Evolutionary conservation across 2,888 invertebrate species (phyloP), one percentile per base, ranked within the genome.

Genomic region (Melieria picta): DNA sequence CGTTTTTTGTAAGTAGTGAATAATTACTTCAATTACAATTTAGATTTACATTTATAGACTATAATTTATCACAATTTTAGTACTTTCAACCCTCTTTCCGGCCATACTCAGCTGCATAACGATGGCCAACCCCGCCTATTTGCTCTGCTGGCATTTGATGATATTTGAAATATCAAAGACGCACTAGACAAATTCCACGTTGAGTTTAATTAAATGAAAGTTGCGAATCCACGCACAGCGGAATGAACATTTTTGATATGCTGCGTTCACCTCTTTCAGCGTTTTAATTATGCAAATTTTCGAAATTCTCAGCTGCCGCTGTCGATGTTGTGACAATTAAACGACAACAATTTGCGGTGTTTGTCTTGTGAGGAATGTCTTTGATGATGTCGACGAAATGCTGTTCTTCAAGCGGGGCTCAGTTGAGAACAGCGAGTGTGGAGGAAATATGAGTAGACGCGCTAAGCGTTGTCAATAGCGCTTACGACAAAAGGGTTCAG

Each of bases 221-320:
- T 52, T 58, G 48, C 58, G 30, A 4, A 56, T 57, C 43, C 43
- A 58, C 13, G 10, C 7, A n/a, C 42, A 55, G 60, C 60, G 43
- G n/a, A 55, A 30, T 63, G 56, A 47, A 48, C 55, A 74, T 74
- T 69, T 80, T 78, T 77, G 77, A 76, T 77, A 75, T 76, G 72
- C 68, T 68, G 78, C 79, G 62, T 69, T 72, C 71, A 79, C 79
- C 81, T 83, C 83, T 80, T 81, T 79, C 80, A 80, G 57, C 50
- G 77, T 81, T 82, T 82, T 83, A 81, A 82, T 83, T 81, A 83
- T 77, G 75, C 76, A 79, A 79, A 82, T 82, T 79, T 72, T 81
- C 77, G 63, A 77, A 77, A 82, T 82, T 77, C 81, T 79, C 65
- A 75, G 75, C 76, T 76, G 74, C 76, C 61, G 66, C 50, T 48